phyloP scores from a whole-genome alignment of 2,113 vertebrate genomes.

The Heteronetta atricapilla region DNA sequence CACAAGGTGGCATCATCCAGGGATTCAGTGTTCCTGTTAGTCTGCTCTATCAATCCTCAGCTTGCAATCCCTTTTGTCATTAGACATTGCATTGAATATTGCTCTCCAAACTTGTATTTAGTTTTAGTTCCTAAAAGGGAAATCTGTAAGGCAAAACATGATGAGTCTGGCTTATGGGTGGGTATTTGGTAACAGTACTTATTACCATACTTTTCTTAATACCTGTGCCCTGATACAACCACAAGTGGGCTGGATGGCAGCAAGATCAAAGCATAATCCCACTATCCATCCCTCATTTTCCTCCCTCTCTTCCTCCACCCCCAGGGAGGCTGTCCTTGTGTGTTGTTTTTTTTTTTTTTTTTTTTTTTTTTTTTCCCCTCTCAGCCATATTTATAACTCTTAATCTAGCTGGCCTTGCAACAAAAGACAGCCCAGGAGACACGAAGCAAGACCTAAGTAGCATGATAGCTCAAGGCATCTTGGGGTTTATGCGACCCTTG shows the following conservation, averaged over 20 bases:
- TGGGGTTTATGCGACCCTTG: background rate
- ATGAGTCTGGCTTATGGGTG: rapidly evolving
- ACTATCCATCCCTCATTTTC: background rate
- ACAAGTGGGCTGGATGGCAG: background rate
- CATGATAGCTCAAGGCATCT: background rate
- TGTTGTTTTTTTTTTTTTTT: background rate
- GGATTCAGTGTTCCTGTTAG: background rate
- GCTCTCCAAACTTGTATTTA: background rate
- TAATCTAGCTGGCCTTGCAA: background rate
- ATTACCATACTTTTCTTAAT: background rate
- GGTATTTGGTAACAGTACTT: background rate
- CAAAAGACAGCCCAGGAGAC: background rate
- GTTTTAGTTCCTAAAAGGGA: background rate
- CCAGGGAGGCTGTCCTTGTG: background rate
- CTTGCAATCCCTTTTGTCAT: background rate
- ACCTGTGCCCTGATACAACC: background rate
- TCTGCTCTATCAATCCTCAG: background rate
- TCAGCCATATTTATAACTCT: background rate
- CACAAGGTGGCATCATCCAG: background rate
- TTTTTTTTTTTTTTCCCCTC: background rate
- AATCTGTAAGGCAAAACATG: background rate
- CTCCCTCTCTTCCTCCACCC: background rate
- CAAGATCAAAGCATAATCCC: background rate
- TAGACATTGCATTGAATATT: background rate
- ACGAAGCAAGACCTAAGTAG: rapidly evolving